These are phyloP conservation scores for Drosophila punjabiensis DNA, from an alignment of 1,140 invertebrate species.

Conservation along the genomic window DNA sequence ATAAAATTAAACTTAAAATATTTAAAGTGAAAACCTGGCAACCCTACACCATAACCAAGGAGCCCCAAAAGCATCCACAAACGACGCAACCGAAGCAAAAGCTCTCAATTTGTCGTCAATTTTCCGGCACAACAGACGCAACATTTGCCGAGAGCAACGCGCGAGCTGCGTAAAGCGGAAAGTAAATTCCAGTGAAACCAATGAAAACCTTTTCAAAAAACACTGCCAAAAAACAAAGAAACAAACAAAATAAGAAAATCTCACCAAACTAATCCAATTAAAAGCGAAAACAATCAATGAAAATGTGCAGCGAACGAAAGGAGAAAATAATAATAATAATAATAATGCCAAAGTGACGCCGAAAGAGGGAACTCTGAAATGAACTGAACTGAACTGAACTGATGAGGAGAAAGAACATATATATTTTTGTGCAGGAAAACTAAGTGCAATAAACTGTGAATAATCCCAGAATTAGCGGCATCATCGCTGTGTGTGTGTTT, in stretches of 20 bases:
- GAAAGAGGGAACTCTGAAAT: slow-evolving; percentile 6
- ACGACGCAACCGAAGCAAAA: slow-evolving; percentile 61
- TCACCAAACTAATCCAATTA: slow-evolving; percentile 27
- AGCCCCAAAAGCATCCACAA: slow-evolving; percentile 56
- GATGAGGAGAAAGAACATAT: slow-evolving; percentile 41
- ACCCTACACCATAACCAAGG: slow-evolving; percentile 47
- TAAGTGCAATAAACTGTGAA: slow-evolving; percentile 83
- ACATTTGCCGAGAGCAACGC: slow-evolving; percentile 68
- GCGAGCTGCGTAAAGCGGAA: slow-evolving; percentile 57
- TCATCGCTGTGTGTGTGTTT: slow-evolving; percentile 29
- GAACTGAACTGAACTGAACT: slow-evolving; percentile 12
- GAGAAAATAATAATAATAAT: slow-evolving; percentile 12
- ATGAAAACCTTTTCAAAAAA: slow-evolving; percentile 16
- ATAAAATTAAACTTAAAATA: neutral
- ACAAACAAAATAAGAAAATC: neutral
- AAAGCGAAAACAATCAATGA: slow-evolving; percentile 34
- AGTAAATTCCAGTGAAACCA: slow-evolving; percentile 48
- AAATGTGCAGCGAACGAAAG: slow-evolving; percentile 18
- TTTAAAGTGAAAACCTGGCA: slow-evolving; percentile 5
- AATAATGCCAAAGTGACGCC: neutral
- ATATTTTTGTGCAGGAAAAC: slow-evolving; percentile 69
- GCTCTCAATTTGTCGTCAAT: slow-evolving; percentile 83
- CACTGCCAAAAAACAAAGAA: slow-evolving; percentile 8
- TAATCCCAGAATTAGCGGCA: slow-evolving; percentile 70
- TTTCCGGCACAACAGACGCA: slow-evolving; percentile 85